These are phyloP conservation scores for Vannuccia rotundouncinata DNA, from an alignment of 2,888 invertebrate genomes.

Conservation along the genomic window DNA sequence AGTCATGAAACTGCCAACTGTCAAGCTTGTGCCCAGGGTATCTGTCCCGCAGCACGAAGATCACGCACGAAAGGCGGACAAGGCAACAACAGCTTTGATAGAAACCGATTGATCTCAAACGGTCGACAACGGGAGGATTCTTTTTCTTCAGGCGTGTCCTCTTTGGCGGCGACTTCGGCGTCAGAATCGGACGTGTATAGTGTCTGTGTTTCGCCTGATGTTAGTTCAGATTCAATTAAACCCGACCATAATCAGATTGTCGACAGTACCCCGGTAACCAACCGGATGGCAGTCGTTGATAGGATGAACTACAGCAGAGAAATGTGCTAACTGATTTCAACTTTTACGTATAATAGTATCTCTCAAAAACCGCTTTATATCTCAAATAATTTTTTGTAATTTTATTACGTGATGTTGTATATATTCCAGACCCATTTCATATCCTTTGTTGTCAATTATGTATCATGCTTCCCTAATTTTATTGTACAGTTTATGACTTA, in stretches of 20 bases:
- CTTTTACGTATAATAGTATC: too few species aligned
- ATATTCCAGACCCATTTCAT: too few species aligned
- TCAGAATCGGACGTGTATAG: not conserved
- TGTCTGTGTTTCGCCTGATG: not conserved
- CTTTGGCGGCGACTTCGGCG: not conserved
- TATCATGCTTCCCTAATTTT: too few species aligned
- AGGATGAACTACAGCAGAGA: not conserved
- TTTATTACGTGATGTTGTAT: too few species aligned
- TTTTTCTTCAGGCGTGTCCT: not conserved
- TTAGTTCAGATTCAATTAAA: not conserved
- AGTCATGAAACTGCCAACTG: not conserved
- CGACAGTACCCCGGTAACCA: not conserved
- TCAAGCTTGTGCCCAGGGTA: not conserved
- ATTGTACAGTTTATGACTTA: too few species aligned
- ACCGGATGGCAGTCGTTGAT: not conserved
- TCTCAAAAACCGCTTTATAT: too few species aligned
- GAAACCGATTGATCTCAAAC: not conserved
- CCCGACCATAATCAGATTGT: not conserved
- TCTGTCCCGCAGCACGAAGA: not conserved
- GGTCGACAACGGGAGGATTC: not conserved
- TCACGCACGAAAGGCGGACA: not conserved
- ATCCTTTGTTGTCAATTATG: too few species aligned
- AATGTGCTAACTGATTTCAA: not conserved
- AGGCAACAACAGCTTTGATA: not conserved
- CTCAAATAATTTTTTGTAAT: too few species aligned